phyloP scores from a whole-genome alignment of 92 coral and sea anemone genomes.

The Muricea muricata region DNA sequence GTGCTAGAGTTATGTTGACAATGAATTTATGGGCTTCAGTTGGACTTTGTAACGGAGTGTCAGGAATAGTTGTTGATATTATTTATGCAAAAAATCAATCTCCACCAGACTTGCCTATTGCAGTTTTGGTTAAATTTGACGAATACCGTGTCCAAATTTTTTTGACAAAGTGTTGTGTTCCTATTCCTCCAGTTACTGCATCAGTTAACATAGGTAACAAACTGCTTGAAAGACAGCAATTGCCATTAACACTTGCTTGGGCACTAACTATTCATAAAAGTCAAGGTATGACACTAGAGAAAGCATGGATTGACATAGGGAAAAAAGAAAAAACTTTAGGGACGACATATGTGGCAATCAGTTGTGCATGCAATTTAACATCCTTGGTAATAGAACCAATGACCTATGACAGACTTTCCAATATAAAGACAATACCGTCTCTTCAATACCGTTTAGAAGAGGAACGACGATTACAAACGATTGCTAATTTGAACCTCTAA shows the following conservation, averaged over 20 bases:
- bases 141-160: slow-evolving; percentile 64
- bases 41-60: background rate
- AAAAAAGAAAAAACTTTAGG: slow-evolving; percentile 64
- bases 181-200: slow-evolving; percentile 65
- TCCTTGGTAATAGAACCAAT: slow-evolving; percentile 23
- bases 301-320: slow-evolving; percentile 71
- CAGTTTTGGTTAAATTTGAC: slow-evolving; percentile 62
- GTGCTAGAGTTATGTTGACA: background rate
- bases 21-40: background rate
- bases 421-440: background rate
- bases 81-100: slow-evolving; percentile 51
- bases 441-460: slow-evolving; percentile 7
- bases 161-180: slow-evolving; percentile 50
- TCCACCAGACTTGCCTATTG: slow-evolving; percentile 69
- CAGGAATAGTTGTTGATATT: slow-evolving; percentile 49
- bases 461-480: background rate
- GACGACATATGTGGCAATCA: slow-evolving; percentile 62
- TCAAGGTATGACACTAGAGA: slow-evolving; percentile 61
- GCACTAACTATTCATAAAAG: slow-evolving; percentile 29
- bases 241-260: slow-evolving; percentile 69
- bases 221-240: slow-evolving; percentile 74
- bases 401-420: slow-evolving; percentile 9
- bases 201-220: slow-evolving; percentile 43
- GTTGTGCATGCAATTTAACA: slow-evolving; percentile 25
- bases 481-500: background rate